phyloP scores from a whole-genome alignment of 2,797 vertebrate genomes.

The Pantherophis alleghaniensis region DNA sequence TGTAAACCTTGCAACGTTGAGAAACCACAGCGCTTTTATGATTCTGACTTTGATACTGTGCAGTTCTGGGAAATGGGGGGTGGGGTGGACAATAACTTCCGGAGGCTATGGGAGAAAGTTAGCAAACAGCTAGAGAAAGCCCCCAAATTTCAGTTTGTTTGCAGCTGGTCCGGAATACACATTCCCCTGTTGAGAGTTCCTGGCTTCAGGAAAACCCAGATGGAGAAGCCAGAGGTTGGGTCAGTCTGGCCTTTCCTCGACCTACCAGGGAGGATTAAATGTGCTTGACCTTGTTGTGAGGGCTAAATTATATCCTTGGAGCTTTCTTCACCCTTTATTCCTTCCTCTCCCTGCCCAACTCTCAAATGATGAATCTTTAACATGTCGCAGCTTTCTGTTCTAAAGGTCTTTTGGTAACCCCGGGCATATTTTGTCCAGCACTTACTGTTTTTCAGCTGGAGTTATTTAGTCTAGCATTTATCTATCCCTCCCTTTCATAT shows the following conservation, averaged over 20 bases:
- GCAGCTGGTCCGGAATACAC: slow-evolving; percentile 64
- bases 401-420: slow-evolving; percentile 63
- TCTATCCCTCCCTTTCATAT: slow-evolving; percentile 60
- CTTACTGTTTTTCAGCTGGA: slow-evolving; percentile 65
- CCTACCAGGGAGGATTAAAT: slow-evolving; percentile 70
- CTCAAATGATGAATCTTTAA: slow-evolving; percentile 69
- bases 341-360: not conserved
- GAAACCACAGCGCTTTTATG: slow-evolving; percentile 19
- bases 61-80: slow-evolving; percentile 52
- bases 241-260: slow-evolving; percentile 68
- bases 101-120: slow-evolving; percentile 38
- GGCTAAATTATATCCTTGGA: slow-evolving; percentile 69
- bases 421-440: slow-evolving; percentile 63
- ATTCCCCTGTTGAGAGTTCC: slow-evolving; percentile 72
- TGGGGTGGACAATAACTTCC: slow-evolving; percentile 40
- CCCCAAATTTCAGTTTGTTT: slow-evolving; percentile 65
- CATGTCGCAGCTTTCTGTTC: slow-evolving; percentile 65
- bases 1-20: slow-evolving; percentile 25
- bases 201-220: slow-evolving; percentile 66
- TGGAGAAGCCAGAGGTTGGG: slow-evolving; percentile 69
- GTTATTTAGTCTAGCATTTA: slow-evolving; percentile 63
- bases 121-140: slow-evolving; percentile 42
- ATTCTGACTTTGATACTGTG: slow-evolving; percentile 33
- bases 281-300: slow-evolving; percentile 62
- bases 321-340: slow-evolving; percentile 36